Evolutionary conservation across 2,888 invertebrate species (phyloP), one percentile per base, ranked within the genome.

Genomic region (Microctonus hyperodae): DNA sequence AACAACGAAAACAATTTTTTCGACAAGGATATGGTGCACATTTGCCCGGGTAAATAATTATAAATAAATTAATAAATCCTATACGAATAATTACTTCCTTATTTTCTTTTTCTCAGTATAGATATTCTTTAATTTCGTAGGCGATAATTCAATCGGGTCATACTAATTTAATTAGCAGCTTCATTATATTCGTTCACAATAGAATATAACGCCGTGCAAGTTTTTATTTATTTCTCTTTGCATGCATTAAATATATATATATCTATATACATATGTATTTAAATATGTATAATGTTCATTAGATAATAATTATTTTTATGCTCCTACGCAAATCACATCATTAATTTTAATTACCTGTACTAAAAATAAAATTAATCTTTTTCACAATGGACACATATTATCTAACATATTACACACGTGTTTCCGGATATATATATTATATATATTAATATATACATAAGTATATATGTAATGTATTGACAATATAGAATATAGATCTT

Each of bases 1-100:
- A 87, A 74, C 89, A 90, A 80, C 86, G 86, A 78, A 87, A 87
- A 74, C 85, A 85, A 76, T 89, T 90, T 81, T 86, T 88, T 73
- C 85, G 86, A 64, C 88, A 88, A 78, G 87, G 87, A 56, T 87
- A 88, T 81, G 88, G 87, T 77, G 87, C 88, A 67, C 89, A 89
- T 78, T 88, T 90, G 75, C 90, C 90, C 6, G 90, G 90, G 90
- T 90, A 83, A 87, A 53, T 51, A 87, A 69, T 25, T 25, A 25
- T 25, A n/a, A n/a, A n/a, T n/a, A n/a, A n/a, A n/a, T n/a, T n/a
- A n/a, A n/a, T n/a, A n/a, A n/a, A n/a, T 33, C 53, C 31, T 7
- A 56, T n/a, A 56, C 11, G 28, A 22, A 20, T 23, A 22, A 13
- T 22, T 53, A 11, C 11, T n/a, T 55, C 31, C 20, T 33, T 31